Evolutionary conservation across 2,113 vertebrate genomes (phyloP), one percentile per base, ranked within the genome.

Genomic region (Anseranas semipalmata): DNA sequence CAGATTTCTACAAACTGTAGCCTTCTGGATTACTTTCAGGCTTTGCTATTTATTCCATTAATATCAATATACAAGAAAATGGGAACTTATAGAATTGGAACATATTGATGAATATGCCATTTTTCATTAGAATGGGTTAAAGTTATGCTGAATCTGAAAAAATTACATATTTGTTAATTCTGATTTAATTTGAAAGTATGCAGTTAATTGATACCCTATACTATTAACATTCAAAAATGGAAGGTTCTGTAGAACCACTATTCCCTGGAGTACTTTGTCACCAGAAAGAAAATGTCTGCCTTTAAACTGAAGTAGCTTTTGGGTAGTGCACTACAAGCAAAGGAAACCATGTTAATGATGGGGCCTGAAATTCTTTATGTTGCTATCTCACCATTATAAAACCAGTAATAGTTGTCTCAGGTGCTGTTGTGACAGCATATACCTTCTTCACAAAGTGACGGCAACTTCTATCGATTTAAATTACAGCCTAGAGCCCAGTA

Each of bases 141-240:
- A 91, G 41, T 48, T 48, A 33, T 41, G n/a, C 28, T 73, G 37
- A 73, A 85, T 18, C 45, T 89, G 65, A 71, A 93, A 83, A 84
- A 79, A 22, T 16, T 9, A 79, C 48, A 52, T 30, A 28, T 73
- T 75, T 48, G 28, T 63, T 82, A 82, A 79, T 16, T 85, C 39
- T 93, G 87, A 73, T 94, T 90, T 90, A 66, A 88, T 93, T 93
- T 85, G 70, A 41, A 91, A 84, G 25, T 73, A 45, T 79, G 67
- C 67, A 62, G 46, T 95, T 96, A 95, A 92, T 95, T 93, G 95
- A 90, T 90, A 88, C 15, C 62, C n/a, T 66, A 41, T 13, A 46
- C 37, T 28, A 85, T 95, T 95, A 94, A 55, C 41, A 80, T 85
- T 87, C 41, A 87, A 60, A 94, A 85, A 53, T 73, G 27, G 73